These are phyloP conservation scores for Euproctis similis DNA, from an alignment of 2,888 invertebrate species.

Conservation along the genomic window DNA sequence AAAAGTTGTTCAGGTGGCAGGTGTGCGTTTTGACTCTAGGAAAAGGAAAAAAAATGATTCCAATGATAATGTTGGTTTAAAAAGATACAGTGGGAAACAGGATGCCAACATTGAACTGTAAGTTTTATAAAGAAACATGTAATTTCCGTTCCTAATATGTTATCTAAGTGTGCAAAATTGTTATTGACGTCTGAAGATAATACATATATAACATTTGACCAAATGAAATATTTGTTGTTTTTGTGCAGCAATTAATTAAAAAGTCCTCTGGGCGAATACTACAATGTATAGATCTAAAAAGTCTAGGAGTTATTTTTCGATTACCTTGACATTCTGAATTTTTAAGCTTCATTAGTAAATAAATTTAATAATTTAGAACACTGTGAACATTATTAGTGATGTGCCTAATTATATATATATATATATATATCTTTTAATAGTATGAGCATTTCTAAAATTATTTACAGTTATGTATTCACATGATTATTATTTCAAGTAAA, in stretches of 20 bases:
- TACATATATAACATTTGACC: slow-evolving; percentile 20
- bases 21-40: slow-evolving; percentile 57
- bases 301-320: no score
- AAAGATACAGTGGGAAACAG: slow-evolving; percentile 43
- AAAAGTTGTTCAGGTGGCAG: slow-evolving; percentile 60
- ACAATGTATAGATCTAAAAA: no score
- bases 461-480: no score
- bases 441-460: no score
- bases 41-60: slow-evolving; percentile 53
- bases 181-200: slow-evolving; percentile 13
- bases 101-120: slow-evolving; percentile 27
- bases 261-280: not conserved
- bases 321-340: no score
- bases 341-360: no score
- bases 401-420: no score
- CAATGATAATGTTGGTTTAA: slow-evolving; percentile 45
- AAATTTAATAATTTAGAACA: no score
- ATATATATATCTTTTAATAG: no score
- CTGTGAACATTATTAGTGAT: no score
- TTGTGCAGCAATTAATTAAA: slow-evolving; percentile 2
- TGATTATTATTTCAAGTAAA: no score
- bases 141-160: slow-evolving; percentile 32
- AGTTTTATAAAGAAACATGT: no score
- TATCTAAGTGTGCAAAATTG: slow-evolving; percentile 15
- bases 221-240: slow-evolving; percentile 17